Evolutionary conservation across 2,888 invertebrate genomes (phyloP), one percentile per base, ranked within the genome.

Genomic region (Synergus japonicus): DNA sequence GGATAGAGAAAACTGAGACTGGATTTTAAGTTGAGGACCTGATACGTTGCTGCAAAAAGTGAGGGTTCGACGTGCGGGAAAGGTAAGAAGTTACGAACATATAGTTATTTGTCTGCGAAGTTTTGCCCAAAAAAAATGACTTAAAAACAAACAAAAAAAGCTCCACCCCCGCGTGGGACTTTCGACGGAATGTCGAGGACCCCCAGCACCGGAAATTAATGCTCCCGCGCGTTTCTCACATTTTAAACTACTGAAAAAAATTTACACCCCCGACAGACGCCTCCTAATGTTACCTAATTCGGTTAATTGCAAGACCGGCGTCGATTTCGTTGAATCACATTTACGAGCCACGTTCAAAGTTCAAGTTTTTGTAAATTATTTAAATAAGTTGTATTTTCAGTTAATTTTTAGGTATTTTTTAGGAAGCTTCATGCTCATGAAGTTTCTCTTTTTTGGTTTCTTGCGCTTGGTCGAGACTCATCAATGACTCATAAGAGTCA

Each of bases 401-500:
- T 1, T 18, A 29, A 2, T 22, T 13, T 13, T 13, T 5, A 63
- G 4, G 29, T 63, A 29, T 63, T 60, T 60, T 5, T 60, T 13
- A 58, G 18, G 10, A 58, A 22, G 29, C 29, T 63, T 29, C 12
- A 54, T 58, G n/a, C 54, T 73, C 18, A 54, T 54, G 10, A 9
- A 41, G 49, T 81, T 82, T 83, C 78, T 80, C 29, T 54, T 73
- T 54, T 54, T 73, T 49, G 54, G 37, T 58, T 69, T n/a, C 41
- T 54, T 73, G 37, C 54, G 37, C 15, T 77, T 81, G 80, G 83
- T 82, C 65, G 29, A 83, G 81, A 77, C 82, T 79, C 79, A 77
- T 79, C 81, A 82, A 83, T 82, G 84, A 83, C 85, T 87, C 85
- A 85, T 86, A 85, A 81, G 86, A 86, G 83, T 86, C 86, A 86